Percentiles rank a stretch among this genome's conserved stretches.
Evolutionary conservation across 1,140 invertebrate genomes (phyloP).

Genomic region (Mya arenaria): DNA sequence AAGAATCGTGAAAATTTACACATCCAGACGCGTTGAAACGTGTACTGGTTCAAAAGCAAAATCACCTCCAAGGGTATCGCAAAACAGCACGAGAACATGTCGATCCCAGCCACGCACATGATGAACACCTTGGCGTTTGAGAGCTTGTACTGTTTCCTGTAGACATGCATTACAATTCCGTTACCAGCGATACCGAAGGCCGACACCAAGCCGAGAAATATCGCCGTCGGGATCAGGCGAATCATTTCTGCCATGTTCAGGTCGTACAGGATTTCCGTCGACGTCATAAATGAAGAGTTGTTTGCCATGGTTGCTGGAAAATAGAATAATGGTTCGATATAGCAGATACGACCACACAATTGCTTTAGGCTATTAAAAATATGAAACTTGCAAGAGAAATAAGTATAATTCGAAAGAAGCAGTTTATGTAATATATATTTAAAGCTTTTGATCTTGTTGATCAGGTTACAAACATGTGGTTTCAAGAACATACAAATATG

Average conservation of each 20-base stretch:
- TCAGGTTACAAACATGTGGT: too few species aligned
- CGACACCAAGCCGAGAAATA: constrained; percentile 29
- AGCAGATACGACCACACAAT: too few species aligned
- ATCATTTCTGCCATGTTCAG: constrained; percentile 42
- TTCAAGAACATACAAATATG: too few species aligned
- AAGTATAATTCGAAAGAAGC: too few species aligned
- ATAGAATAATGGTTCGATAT: too few species aligned
- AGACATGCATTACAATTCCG: constrained; percentile 53
- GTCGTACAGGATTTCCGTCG: constrained; percentile 11
- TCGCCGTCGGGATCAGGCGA: constrained; percentile 8
- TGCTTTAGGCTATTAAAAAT: too few species aligned
- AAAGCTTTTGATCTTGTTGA: too few species aligned
- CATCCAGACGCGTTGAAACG: constrained; percentile 28
- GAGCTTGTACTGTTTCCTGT: constrained; percentile 40
- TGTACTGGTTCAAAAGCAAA: constrained; percentile 29
- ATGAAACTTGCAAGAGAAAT: too few species aligned
- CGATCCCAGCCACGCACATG: constrained; percentile 26
- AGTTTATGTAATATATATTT: too few species aligned
- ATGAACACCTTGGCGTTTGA: constrained; percentile 41
- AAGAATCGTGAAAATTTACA: constrained; percentile 34
- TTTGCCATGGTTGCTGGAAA: too few species aligned
- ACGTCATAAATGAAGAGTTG: not conserved
- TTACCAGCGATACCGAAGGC: constrained; percentile 46
- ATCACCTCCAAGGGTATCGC: constrained; percentile 36
- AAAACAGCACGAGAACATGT: constrained; percentile 41